These are phyloP conservation scores for honey bee (Apis mellifera) DNA, from an alignment of 1,140 invertebrate genomes.

Conservation along the genomic window DNA sequence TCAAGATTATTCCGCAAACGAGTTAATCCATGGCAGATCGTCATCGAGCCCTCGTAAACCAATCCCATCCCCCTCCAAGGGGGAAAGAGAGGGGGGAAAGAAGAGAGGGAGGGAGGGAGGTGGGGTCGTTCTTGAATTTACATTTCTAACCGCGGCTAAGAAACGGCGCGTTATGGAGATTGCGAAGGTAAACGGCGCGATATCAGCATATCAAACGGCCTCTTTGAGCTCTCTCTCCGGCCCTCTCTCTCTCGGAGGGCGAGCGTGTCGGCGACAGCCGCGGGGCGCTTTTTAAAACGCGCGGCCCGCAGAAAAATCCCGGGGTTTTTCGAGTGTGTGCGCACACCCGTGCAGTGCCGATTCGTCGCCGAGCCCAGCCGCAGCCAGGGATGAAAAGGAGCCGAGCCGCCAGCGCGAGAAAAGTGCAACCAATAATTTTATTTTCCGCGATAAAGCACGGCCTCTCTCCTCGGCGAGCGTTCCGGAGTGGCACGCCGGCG, in stretches of 20 bases:
- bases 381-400: constrained; percentile 35
- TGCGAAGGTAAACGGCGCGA: constrained; percentile 55
- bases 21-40: constrained; percentile 13
- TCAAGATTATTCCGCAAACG: background rate
- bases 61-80: no score
- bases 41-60: background rate
- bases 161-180: constrained; percentile 49
- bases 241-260: background rate
- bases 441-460: constrained; percentile 77
- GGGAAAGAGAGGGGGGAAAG: background rate
- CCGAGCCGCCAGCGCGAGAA: constrained; percentile 50
- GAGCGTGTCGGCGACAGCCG: constrained; percentile 43
- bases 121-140: constrained; percentile 34
- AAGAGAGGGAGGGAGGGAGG: no score
- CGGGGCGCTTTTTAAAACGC: constrained; percentile 46
- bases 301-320: constrained; percentile 28
- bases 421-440: constrained; percentile 77
- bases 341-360: background rate
- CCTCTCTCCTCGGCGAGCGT: constrained; percentile 42
- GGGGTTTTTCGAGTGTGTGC: constrained; percentile 18
- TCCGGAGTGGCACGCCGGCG: constrained; percentile 12
- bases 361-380: background rate
- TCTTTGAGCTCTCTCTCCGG: constrained; percentile 24
- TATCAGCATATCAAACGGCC: constrained; percentile 53
- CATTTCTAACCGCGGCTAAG: constrained; percentile 47